These are phyloP conservation scores for Alcedo atthis DNA, from an alignment of 2,797 vertebrate genomes.

Conservation along the genomic window DNA sequence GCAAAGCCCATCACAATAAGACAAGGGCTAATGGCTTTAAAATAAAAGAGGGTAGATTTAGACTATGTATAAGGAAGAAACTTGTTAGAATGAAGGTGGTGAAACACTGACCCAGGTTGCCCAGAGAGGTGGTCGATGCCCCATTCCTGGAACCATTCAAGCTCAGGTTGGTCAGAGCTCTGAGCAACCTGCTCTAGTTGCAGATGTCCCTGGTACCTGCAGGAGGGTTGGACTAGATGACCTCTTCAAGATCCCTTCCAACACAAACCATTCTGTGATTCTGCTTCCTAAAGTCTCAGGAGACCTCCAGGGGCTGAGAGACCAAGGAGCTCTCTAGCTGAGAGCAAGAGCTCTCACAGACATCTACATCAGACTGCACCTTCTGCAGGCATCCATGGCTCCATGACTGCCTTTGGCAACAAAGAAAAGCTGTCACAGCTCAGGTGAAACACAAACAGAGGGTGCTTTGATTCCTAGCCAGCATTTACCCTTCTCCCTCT, in stretches of 20 bases:
- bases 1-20: not conserved
- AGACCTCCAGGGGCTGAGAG: not conserved
- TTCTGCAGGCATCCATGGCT: not conserved
- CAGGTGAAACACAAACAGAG: rapidly evolving
- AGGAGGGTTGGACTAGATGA: not conserved
- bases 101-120: not conserved
- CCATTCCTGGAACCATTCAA: not conserved
- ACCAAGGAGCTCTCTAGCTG: rapidly evolving
- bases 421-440: not conserved
- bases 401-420: rapidly evolving
- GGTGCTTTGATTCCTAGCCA: not conserved
- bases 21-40: not conserved
- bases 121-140: not conserved
- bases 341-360: not conserved
- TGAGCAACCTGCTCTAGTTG: not conserved
- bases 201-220: not conserved
- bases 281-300: rapidly evolving
- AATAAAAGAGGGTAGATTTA: not conserved
- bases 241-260: not conserved
- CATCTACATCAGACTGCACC: not conserved
- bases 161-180: not conserved
- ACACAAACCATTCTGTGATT: not conserved
- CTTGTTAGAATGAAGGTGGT: not conserved
- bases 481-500: not conserved
- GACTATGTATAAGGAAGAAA: not conserved